Evolutionary conservation across 2,113 vertebrate genomes (phyloP).

Genomic region (Corythornis vintsioides): DNA sequence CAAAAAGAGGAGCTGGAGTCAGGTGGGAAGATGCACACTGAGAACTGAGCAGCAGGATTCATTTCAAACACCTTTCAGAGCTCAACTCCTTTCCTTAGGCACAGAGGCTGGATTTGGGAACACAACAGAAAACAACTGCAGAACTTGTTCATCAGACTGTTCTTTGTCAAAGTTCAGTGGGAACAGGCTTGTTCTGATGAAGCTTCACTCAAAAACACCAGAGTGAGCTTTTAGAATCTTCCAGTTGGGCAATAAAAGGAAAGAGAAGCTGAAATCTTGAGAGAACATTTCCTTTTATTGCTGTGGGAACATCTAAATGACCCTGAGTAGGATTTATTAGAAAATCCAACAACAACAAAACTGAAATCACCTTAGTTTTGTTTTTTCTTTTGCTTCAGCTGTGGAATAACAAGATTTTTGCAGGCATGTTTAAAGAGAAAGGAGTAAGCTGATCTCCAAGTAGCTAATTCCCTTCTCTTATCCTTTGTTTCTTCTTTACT

Average conservation of each 20-base stretch:
- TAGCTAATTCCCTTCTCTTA: not conserved
- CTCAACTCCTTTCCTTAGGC: not conserved
- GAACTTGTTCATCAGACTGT: not conserved
- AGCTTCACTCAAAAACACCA: not conserved
- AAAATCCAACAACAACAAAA: no score
- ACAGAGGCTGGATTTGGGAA: not conserved
- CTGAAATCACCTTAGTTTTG: accelerated
- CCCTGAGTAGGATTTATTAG: not conserved
- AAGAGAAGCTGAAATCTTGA: not conserved
- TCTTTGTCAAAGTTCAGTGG: not conserved
- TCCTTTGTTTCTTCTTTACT: not conserved
- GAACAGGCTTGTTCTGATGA: not conserved
- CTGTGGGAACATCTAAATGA: not conserved
- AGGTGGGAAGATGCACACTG: not conserved
- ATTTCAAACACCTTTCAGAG: not conserved
- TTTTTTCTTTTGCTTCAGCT: not conserved
- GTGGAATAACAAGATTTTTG: not conserved
- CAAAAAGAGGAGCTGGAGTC: not conserved
- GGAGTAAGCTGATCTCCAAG: not conserved
- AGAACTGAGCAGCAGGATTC: not conserved
- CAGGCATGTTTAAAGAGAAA: not conserved
- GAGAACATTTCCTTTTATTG: not conserved
- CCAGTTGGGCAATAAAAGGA: not conserved
- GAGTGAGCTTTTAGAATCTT: not conserved
- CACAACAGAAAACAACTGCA: not conserved